phyloP scores from a whole-genome alignment of 1,140 invertebrate genomes.

The Pachypeltis micranthus region DNA sequence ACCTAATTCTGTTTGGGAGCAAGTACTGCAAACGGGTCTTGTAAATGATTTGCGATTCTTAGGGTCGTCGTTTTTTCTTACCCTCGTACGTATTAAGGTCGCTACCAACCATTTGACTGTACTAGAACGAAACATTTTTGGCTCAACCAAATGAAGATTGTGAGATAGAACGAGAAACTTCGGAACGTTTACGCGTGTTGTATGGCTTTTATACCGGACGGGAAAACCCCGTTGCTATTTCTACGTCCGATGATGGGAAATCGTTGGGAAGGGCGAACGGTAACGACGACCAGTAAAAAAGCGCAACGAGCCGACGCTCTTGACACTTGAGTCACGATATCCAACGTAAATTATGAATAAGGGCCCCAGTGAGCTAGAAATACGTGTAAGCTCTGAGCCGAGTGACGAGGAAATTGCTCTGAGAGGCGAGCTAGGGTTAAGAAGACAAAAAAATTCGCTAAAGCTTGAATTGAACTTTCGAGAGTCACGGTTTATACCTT shows the following conservation, averaged over 20 bases:
- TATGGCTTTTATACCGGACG: not conserved
- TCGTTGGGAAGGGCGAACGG: not conserved
- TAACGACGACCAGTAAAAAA: not conserved
- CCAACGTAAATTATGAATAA: not conserved
- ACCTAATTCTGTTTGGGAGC: too few species aligned
- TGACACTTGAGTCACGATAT: not conserved
- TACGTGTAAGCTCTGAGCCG: too few species aligned
- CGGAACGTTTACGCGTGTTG: not conserved
- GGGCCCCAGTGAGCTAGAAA: too few species aligned
- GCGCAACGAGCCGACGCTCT: not conserved
- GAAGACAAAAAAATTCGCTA: too few species aligned
- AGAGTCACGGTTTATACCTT: too few species aligned
- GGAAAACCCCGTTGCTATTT: too few species aligned
- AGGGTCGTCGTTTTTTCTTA: not conserved
- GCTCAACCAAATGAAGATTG: not conserved
- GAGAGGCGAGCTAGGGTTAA: too few species aligned
- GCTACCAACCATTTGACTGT: not conserved
- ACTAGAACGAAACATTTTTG: not conserved
- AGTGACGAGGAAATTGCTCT: too few species aligned
- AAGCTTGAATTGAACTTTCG: too few species aligned
- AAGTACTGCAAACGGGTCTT: too few species aligned
- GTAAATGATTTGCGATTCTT: too few species aligned
- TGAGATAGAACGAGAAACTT: not conserved
- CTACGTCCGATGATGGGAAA: not conserved
- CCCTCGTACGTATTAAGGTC: not conserved